A percentile compares a stretch with the other conserved stretches of the same genome.
These are phyloP conservation scores for Crossocerus cetratus DNA, from an alignment of 2,888 invertebrate genomes.

Conservation along the genomic window DNA sequence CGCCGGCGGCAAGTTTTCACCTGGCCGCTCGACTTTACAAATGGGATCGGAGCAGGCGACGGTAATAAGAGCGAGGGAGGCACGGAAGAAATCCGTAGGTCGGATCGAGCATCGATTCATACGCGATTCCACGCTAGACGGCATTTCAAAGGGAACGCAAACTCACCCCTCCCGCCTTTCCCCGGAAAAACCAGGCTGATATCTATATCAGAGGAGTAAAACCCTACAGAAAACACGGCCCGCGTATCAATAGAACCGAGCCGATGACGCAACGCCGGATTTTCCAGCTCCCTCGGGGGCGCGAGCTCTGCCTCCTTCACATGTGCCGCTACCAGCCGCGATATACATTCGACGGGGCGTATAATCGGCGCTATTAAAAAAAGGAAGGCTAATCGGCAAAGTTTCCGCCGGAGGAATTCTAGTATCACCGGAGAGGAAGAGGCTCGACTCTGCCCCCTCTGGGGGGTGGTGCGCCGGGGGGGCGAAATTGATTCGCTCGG, in stretches of 20 bases:
- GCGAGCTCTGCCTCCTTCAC: background rate
- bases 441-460: too few relatives aligned
- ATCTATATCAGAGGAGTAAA: background rate
- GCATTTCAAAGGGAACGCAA: background rate
- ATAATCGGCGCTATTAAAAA: constrained; percentile 42
- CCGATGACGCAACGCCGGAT: constrained; percentile 21
- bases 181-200: background rate
- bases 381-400: constrained; percentile 44
- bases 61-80: constrained; percentile 43
- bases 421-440: constrained; percentile 12
- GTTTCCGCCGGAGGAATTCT: constrained; percentile 35
- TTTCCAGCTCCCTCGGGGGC: background rate
- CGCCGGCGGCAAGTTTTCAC: constrained; percentile 9
- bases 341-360: constrained; percentile 35
- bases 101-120: constrained; percentile 37
- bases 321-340: background rate
- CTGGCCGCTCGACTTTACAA: constrained; percentile 42
- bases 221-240: constrained; percentile 6
- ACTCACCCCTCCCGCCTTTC: too few relatives aligned
- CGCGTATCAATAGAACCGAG: background rate
- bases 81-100: constrained; percentile 44
- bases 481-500: constrained; percentile 42
- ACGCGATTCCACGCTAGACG: background rate
- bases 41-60: constrained; percentile 61
- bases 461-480: background rate